Conservation (phyloP, 2,797 vertebrate genomes). For the Scyliorhinus canicula region DNA sequence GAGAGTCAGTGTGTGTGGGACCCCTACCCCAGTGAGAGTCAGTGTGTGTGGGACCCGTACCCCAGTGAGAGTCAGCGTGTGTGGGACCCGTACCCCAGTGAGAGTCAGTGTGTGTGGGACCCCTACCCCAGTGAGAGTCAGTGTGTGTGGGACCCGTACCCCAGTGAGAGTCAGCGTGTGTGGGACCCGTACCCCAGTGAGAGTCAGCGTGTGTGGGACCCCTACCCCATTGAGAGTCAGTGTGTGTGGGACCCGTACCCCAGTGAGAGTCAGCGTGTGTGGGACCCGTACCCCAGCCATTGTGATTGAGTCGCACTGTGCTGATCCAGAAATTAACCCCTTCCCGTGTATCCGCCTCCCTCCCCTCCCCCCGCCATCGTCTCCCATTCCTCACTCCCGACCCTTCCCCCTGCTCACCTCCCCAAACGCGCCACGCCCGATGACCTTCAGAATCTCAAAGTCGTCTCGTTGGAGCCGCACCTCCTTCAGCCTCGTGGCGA, state of each 20-base stretch:
- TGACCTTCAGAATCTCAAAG: conserved; percentile 79
- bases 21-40: background rate
- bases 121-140: background rate
- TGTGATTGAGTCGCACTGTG: too few species aligned
- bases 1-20: background rate
- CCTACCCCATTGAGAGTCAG: background rate
- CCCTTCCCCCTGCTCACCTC: conserved; percentile 53
- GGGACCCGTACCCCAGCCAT: too few species aligned
- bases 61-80: too few species aligned
- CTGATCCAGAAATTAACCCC: too few species aligned
- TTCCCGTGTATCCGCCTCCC: too few species aligned
- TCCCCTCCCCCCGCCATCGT: background rate
- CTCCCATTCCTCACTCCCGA: conserved; percentile 12
- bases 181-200: too few species aligned
- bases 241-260: too few species aligned
- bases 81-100: too few species aligned
- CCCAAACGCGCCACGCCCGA: conserved; percentile 73
- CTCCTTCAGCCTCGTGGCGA: conserved; percentile 65
- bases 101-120: background rate
- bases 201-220: too few species aligned
- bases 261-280: background rate
- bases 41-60: background rate
- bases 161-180: background rate
- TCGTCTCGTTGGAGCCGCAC: conserved; percentile 72
- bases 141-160: background rate